Base-by-base conservation (phyloP, 1,140 invertebrate genomes). In the Bombus superbus region DNA sequence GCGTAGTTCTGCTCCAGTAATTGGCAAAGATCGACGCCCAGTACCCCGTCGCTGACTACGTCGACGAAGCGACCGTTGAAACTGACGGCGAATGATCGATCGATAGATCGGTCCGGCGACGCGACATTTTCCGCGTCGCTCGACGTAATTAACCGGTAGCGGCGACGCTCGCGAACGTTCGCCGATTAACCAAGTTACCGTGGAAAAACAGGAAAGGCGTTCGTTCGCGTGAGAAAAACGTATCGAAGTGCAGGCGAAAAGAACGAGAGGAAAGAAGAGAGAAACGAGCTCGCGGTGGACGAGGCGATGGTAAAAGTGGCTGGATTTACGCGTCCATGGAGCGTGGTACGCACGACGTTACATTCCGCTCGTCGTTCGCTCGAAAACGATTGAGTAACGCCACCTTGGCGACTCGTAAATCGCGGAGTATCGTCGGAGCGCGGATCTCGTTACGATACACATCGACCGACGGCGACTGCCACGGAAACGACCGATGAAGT, bases 141-240 rank as follows among this genome's bases (percentile, higher is more conserved):
- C 47, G 47, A 53, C 47, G 18, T 22, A 53, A 53, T 53, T 53
- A 53, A 53, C 47, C 47, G 47, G 18, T 0, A 22, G 47, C 47
- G 47, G 47, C 47, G 47, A 53, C 64, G n/a, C 64, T 68, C 35
- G 66, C 18, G 0, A 38, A 38, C 35, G 6, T 38, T 38, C 18
- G 35, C 66, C 35, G 38, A 35, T 76, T 28, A 40, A 76, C 57
- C 44, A 35, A 62, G 53, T 35, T 38, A 25, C 15, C n/a, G n/a
- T 47, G n/a, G n/a, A 47, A 25, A 53, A 28, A 35, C 42, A 9
- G n/a, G n/a, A 53, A 53, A 53, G 11, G 4, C n/a, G 28, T 32
- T n/a, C n/a, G 47, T n/a, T 62, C 38, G 74, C 74, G 53, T n/a
- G 75, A 77, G 75, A 62, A 77, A 76, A 77, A 22, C 40, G 35